phyloP scores from a whole-genome alignment of 2,888 invertebrate genomes.

The Leucophenga maculata region DNA sequence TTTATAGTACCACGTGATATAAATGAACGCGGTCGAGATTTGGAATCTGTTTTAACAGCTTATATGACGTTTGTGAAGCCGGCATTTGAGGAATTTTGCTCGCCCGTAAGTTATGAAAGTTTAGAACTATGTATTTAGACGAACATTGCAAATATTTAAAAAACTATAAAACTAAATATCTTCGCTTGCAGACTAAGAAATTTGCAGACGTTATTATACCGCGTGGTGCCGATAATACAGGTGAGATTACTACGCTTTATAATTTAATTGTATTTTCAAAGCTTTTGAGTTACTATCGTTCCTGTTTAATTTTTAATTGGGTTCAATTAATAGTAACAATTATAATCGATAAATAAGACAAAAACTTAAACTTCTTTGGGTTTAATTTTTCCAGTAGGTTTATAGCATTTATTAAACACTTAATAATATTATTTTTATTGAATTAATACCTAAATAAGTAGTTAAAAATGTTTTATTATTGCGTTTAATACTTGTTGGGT shows the following conservation, averaged over 20 bases:
- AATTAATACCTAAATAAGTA: background rate
- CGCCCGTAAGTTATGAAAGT: constrained; percentile 85
- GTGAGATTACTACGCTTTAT: constrained; percentile 80
- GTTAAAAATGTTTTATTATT: background rate
- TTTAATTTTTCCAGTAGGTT: background rate
- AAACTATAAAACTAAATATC: too few species aligned
- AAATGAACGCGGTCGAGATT: constrained; percentile 92
- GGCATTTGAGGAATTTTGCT: constrained; percentile 99
- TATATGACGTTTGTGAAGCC: constrained; percentile 99
- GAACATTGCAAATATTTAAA: too few species aligned
- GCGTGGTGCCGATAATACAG: constrained; percentile 96
- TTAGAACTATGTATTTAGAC: too few species aligned
- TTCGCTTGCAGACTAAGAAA: constrained; percentile 88
- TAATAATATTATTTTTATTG: background rate
- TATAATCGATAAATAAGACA: too few species aligned
- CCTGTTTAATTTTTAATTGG: too few species aligned
- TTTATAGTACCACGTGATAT: constrained; percentile 93
- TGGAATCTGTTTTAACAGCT: constrained; percentile 95
- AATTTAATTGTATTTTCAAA: background rate
- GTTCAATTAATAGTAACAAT: too few species aligned
- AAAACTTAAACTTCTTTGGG: background rate
- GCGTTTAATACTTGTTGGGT: background rate
- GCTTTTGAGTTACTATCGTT: background rate
- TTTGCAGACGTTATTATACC: constrained; percentile 99
- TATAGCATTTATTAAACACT: background rate